Percentiles rank a stretch among this genome's conserved stretches.
Evolutionary conservation across 2,888 invertebrate genomes (phyloP).

Genomic region (Meteorus colon): DNA sequence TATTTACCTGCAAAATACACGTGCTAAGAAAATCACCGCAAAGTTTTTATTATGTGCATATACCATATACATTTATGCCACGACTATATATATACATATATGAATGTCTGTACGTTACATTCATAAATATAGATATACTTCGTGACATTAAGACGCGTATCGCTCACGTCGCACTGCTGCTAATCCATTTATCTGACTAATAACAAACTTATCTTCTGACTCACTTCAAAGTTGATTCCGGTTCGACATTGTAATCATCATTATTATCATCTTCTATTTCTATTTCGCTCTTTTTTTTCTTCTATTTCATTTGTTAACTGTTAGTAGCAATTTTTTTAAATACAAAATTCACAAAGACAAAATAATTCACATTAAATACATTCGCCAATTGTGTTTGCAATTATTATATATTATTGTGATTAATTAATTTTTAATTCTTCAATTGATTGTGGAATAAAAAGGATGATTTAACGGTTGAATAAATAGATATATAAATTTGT

Average conservation of each 20-base stretch:
- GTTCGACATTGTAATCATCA: conserved; percentile 38
- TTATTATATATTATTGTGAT: too few species aligned
- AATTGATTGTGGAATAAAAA: neutral
- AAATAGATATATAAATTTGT: conserved; percentile 17
- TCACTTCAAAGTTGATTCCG: conserved; percentile 54
- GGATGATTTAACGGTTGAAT: conserved; percentile 13
- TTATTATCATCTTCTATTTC: conserved; percentile 26
- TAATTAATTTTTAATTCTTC: too few species aligned
- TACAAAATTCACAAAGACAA: too few species aligned
- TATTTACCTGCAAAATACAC: conserved; percentile 8
- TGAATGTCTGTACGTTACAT: too few species aligned
- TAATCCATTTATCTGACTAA: conserved; percentile 69
- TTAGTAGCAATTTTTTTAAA: too few species aligned
- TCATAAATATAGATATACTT: conserved; percentile 27
- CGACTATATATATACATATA: neutral
- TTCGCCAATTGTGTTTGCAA: too few species aligned
- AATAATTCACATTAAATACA: too few species aligned
- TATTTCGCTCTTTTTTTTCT: too few species aligned
- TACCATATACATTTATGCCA: neutral
- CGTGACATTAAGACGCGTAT: conserved; percentile 45
- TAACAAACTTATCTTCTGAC: conserved; percentile 67
- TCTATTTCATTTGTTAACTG: too few species aligned
- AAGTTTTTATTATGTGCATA: conserved; percentile 22
- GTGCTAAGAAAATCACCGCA: conserved; percentile 24
- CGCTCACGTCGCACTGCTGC: conserved; percentile 56